A percentile compares a stretch with the other conserved stretches of the same genome.
Conservation (phyloP, 1,140 invertebrate genomes). For the Plutomurus gul region DNA sequence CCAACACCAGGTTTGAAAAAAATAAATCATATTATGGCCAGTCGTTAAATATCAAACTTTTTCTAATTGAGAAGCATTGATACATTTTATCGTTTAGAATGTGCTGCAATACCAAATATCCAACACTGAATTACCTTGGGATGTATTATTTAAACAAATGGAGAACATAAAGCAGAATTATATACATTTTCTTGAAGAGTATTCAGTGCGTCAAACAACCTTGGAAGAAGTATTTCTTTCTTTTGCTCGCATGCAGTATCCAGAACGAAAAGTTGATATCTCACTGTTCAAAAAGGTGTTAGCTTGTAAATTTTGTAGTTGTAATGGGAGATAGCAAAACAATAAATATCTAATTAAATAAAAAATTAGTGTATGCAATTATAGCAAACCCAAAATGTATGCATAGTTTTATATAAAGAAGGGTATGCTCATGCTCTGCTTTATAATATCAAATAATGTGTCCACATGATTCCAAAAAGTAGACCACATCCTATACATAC, state of each 20-base stretch:
- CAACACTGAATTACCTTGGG: slow-evolving; percentile 58
- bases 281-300: not conserved
- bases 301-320: slow-evolving; percentile 26
- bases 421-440: too few relatives aligned
- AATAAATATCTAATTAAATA: not conserved
- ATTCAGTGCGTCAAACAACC: slow-evolving; percentile 66
- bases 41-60: not conserved
- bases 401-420: too few relatives aligned
- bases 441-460: too few relatives aligned
- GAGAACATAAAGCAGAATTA: slow-evolving; percentile 59
- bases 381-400: too few relatives aligned
- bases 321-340: not conserved
- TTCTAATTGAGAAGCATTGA: not conserved
- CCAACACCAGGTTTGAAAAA: slow-evolving; percentile 40
- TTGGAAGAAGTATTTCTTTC: slow-evolving; percentile 65
- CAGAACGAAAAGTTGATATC: slow-evolving; percentile 17
- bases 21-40: too few relatives aligned
- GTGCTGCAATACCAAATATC: slow-evolving; percentile 64
- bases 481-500: too few relatives aligned
- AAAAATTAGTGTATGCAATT: not conserved
- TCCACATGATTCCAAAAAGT: too few relatives aligned
- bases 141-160: slow-evolving; percentile 63
- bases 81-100: slow-evolving; percentile 57
- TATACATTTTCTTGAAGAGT: slow-evolving; percentile 62
- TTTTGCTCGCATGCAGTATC: slow-evolving; percentile 55